Percentiles rank a stretch among this genome's conserved stretches.
phyloP scores from a whole-genome alignment of 2,797 vertebrate species.

The Thaleichthys pacificus region DNA sequence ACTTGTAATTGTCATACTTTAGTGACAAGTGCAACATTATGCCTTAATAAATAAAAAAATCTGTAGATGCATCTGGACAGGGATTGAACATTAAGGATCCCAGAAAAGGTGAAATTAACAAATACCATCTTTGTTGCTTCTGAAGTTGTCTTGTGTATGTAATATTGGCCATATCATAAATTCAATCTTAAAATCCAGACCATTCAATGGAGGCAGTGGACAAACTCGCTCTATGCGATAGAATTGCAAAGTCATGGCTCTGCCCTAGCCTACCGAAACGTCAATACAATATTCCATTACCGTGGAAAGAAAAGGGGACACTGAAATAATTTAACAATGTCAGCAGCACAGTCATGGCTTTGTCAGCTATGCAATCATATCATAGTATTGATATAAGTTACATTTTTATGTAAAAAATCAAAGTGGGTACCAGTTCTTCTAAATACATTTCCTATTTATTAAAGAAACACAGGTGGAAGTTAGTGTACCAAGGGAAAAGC shows the following conservation, averaged over 20 bases:
- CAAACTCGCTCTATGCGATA: conserved; percentile 47
- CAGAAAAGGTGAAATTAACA: no score
- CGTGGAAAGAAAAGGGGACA: conserved; percentile 46
- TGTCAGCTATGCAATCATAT: background rate
- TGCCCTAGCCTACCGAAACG: conserved; percentile 56
- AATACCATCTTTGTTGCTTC: background rate
- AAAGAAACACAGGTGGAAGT: background rate
- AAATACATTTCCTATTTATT: background rate
- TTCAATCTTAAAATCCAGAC: conserved; percentile 32
- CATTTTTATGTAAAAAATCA: background rate
- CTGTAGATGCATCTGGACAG: no score
- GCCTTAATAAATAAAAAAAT: no score
- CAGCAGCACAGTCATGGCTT: background rate
- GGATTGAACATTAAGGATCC: no score
- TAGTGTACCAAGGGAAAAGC: background rate
- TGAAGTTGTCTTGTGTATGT: conserved; percentile 3
- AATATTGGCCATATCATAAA: conserved; percentile 14
- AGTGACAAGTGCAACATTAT: no score
- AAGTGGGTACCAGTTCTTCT: background rate
- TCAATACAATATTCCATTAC: conserved; percentile 76
- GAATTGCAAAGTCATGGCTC: conserved; percentile 73
- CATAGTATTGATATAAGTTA: background rate
- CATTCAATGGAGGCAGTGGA: conserved; percentile 45
- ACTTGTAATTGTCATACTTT: no score
- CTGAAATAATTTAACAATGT: background rate